Conservation (phyloP, 2,797 vertebrate genomes). For the Dipus sagitta region DNA sequence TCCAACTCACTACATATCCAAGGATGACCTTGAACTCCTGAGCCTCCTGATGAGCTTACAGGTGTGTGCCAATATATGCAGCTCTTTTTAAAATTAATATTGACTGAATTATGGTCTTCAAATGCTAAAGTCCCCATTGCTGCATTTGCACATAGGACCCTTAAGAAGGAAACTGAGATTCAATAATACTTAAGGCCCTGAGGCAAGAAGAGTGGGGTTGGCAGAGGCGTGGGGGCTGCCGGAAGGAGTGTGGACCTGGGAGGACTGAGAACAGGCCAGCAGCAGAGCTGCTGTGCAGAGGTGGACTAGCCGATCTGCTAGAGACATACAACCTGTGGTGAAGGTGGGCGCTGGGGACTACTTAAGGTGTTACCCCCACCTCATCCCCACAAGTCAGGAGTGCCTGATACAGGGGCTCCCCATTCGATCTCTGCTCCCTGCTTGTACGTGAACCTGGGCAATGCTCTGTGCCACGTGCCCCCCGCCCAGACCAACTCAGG, state of each 20-base stretch:
- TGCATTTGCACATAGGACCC: neutral
- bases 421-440: neutral
- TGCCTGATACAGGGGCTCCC: neutral
- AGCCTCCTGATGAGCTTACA: neutral
- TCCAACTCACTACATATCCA: neutral
- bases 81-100: neutral
- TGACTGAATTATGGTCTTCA: neutral
- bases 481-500: neutral
- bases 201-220: neutral
- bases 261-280: neutral
- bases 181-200: neutral
- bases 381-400: neutral
- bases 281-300: neutral
- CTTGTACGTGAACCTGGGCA: neutral
- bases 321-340: neutral
- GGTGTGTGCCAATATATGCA: neutral
- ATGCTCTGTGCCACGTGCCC: neutral
- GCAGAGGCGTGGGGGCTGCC: neutral
- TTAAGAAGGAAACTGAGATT: neutral
- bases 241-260: neutral
- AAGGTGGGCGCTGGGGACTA: conserved; percentile 13
- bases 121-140: neutral
- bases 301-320: neutral
- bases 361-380: conserved; percentile 2
- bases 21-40: neutral